Evolutionary conservation across 2,888 invertebrate genomes (phyloP), one percentile per base, ranked within the genome.

Genomic region (Eristalis intricaria): DNA sequence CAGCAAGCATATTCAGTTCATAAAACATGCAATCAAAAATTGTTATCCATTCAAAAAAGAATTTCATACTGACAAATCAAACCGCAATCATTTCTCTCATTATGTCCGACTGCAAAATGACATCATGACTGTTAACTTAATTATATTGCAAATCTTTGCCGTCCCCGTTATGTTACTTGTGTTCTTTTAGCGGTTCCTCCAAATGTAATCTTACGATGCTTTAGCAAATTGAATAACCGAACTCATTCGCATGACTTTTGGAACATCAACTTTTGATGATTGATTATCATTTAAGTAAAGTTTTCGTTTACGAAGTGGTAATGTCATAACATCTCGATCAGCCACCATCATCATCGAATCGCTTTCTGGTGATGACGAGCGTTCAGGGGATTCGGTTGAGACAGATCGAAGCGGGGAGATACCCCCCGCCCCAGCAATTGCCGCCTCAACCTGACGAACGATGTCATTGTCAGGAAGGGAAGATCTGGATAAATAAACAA

Each of bases 211-310:
- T 94, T 95, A 93, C 92, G 94, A 94, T 90, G 97, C 95, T 89
- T 96, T 95, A 22, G 97, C 98, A 91, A 97, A 98, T 90, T 97
- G 97, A 91, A 97, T 98, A 68, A 98, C 98, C 3, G 97, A 97
- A 91, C 94, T 96, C 92, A 94, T 93, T 77, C 95, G 93, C 90
- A 93, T 91, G 78, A 92, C 92, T 88, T 93, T 92, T 64, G 90
- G 82, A 77, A 89, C 89, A 50, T 89, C 88, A 26, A 68, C 71
- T 93, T 94, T 81, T 32, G 76, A 35, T 10, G 87, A 90, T 90
- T 82, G 96, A 94, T 95, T 90, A 94, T 95, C 93, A 81, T 95
- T 96, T 92, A 95, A 94, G 92, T 95, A 97, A 94, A 96, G 95
- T 92, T 96, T 97, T 84, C 97, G 95, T 92, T 97, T 97, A 83